A percentile compares a stretch with the other conserved stretches of the same genome.
phyloP scores from a whole-genome alignment of 2,797 vertebrate genomes.

The Acropternis orthonyx region DNA sequence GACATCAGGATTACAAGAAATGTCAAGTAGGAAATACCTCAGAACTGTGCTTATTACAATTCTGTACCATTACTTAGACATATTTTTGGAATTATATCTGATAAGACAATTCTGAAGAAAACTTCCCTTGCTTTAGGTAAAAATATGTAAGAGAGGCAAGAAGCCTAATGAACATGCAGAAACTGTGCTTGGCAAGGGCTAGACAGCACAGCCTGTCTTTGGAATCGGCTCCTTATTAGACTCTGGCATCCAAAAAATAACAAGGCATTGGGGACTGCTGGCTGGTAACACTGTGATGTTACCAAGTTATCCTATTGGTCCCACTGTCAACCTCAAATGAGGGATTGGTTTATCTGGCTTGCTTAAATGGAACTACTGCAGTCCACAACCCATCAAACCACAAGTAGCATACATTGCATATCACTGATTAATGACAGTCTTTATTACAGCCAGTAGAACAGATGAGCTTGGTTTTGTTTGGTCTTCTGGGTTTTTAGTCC shows the following conservation, averaged over 20 bases:
- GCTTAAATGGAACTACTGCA: neutral
- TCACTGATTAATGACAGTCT: neutral
- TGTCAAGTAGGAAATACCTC: neutral
- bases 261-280: neutral
- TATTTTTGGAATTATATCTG: neutral
- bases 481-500: constrained; percentile 9
- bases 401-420: neutral
- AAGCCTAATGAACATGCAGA: neutral
- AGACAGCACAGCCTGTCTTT: constrained; percentile 4
- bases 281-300: neutral
- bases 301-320: neutral
- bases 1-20: neutral
- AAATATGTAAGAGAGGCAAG: neutral
- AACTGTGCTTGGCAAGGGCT: neutral
- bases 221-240: neutral
- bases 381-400: neutral
- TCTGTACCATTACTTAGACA: neutral
- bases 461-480: neutral
- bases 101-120: neutral
- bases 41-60: neutral
- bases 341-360: neutral
- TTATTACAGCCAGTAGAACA: neutral
- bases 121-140: neutral
- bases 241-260: neutral
- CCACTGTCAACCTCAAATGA: neutral